Conservation (phyloP, 2,797 vertebrate genomes). For the Lacerta viridis region DNA sequence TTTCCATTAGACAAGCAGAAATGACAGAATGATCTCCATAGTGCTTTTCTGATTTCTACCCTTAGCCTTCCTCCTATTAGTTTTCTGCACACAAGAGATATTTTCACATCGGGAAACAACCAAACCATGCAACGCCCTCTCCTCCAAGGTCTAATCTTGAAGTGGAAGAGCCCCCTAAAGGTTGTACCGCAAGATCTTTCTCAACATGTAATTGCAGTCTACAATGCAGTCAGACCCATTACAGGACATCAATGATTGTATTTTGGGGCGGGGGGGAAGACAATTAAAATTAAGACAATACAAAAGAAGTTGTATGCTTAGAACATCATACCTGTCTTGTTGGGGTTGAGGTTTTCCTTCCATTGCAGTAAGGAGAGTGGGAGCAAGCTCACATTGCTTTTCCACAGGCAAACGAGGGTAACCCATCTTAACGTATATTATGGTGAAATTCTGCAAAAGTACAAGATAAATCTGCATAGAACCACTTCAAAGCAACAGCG, state of each 20-base stretch:
- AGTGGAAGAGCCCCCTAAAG: not conserved
- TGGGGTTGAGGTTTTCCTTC: conserved; percentile 97
- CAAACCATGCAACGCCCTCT: not conserved
- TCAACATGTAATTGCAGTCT: not conserved
- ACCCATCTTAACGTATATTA: conserved; percentile 99
- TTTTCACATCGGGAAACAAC: not conserved
- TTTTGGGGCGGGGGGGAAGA: not conserved
- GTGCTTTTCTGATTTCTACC: no score
- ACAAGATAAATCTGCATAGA: conserved; percentile 29
- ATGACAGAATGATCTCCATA: no score
- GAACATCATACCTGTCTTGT: conserved; percentile 91
- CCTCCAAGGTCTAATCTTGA: not conserved
- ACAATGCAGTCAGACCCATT: not conserved
- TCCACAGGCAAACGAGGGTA: conserved; percentile 95
- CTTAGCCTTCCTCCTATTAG: not conserved
- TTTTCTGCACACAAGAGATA: not conserved
- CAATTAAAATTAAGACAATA: not conserved
- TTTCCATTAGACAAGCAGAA: no score
- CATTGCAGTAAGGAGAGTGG: conserved; percentile 97
- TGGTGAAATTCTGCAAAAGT: conserved; percentile 93
- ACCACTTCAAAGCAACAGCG: not conserved
- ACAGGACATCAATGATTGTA: not conserved
- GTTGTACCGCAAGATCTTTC: not conserved
- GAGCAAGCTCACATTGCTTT: conserved; percentile 96
- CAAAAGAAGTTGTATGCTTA: not conserved